phyloP scores from a whole-genome alignment of 1,140 invertebrate genomes.

The Aphaenogaster rudis region DNA sequence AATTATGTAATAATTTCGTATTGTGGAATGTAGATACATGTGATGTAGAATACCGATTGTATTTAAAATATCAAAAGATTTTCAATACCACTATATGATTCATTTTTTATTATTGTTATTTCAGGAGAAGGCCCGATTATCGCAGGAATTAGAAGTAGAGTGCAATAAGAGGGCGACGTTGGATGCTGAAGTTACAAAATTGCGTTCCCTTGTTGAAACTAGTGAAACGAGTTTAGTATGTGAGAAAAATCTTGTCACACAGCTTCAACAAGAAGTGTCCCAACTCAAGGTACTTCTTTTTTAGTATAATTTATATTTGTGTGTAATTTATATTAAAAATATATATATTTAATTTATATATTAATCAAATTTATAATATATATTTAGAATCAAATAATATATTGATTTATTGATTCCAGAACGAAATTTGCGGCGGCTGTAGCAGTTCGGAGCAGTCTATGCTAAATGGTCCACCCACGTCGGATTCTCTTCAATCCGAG shows the following conservation, averaged over 20 bases:
- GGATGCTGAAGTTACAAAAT: slow-evolving; percentile 77
- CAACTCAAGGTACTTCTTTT: slow-evolving; percentile 79
- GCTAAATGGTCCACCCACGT: slow-evolving; percentile 79
- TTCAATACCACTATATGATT: not conserved
- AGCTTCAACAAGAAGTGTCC: slow-evolving; percentile 79
- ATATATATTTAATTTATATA: too few relatives aligned
- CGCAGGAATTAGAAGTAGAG: slow-evolving; percentile 77
- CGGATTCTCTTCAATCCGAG: slow-evolving; percentile 80
- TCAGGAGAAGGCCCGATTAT: slow-evolving; percentile 78
- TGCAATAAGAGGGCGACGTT: slow-evolving; percentile 73
- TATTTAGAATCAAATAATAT: not conserved
- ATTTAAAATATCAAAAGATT: slow-evolving; percentile 17
- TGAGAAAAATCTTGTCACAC: slow-evolving; percentile 77
- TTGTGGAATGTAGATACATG: not conserved
- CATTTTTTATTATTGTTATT: slow-evolving; percentile 42
- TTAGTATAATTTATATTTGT: not conserved
- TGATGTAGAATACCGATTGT: slow-evolving; percentile 6
- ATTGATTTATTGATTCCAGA: slow-evolving; percentile 68
- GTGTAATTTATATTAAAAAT: too few relatives aligned
- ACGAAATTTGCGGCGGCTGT: slow-evolving; percentile 76
- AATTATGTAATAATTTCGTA: not conserved
- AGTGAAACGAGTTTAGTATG: slow-evolving; percentile 70
- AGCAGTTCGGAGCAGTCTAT: slow-evolving; percentile 80
- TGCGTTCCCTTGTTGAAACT: slow-evolving; percentile 75
- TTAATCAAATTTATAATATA: not conserved